Percentiles rank a stretch among this genome's conserved stretches.
Evolutionary conservation across 2,888 invertebrate species (phyloP).

Genomic region (Nebria salina): DNA sequence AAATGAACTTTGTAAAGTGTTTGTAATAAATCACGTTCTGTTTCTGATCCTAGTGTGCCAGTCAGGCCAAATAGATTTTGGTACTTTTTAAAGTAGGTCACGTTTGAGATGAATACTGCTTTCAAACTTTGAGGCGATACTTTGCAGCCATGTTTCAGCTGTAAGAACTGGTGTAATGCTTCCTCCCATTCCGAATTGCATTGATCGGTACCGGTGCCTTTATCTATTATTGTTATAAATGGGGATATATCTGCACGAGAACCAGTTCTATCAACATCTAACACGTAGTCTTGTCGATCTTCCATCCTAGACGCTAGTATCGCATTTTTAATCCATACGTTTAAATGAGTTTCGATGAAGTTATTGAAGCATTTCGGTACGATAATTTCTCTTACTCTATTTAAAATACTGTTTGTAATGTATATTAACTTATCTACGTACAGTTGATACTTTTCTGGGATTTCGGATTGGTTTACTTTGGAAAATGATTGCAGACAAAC

Average conservation of each 20-base stretch:
- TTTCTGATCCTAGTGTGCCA: conserved; percentile 58
- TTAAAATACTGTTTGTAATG: conserved; percentile 50
- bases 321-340: conserved; percentile 54
- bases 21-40: conserved; percentile 54
- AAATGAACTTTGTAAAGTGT: conserved; percentile 54
- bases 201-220: conserved; percentile 58
- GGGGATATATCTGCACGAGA: conserved; percentile 49
- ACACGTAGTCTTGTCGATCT: conserved; percentile 54
- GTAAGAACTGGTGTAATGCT: conserved; percentile 60
- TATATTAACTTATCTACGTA: conserved; percentile 48
- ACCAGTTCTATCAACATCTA: conserved; percentile 53
- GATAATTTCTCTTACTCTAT: conserved; percentile 48
- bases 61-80: conserved; percentile 57
- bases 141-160: conserved; percentile 59
- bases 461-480: conserved; percentile 20
- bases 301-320: conserved; percentile 54
- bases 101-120: conserved; percentile 59
- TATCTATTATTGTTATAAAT: conserved; percentile 54
- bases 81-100: conserved; percentile 51
- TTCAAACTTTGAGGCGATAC: conserved; percentile 56
- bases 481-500: conserved; percentile 42
- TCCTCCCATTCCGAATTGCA: conserved; percentile 58
- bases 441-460: conserved; percentile 34
- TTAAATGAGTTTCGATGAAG: conserved; percentile 52
- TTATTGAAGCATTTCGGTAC: conserved; percentile 51